phyloP scores from a whole-genome alignment of 2,797 vertebrate genomes.

The Pipistrellus pygmaeus region DNA sequence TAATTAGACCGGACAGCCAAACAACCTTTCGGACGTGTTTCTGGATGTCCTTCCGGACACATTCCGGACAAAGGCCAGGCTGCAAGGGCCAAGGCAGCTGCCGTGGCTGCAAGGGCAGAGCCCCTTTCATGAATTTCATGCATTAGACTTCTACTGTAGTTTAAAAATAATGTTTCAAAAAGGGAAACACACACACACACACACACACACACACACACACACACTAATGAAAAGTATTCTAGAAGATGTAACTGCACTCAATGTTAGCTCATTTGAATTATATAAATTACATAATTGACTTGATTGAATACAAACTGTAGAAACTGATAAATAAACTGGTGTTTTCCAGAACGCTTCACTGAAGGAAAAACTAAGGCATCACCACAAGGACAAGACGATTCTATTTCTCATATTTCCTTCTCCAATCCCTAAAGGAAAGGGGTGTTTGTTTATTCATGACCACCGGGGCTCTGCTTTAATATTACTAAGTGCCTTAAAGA shows the following conservation, averaged over 20 bases:
- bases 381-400: background rate
- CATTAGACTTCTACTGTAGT: too few species aligned
- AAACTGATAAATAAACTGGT: background rate
- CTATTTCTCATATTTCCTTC: background rate
- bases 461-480: background rate
- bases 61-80: too few species aligned
- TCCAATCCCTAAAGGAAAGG: background rate
- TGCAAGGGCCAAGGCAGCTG: too few species aligned
- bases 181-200: background rate
- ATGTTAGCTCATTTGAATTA: conserved; percentile 31
- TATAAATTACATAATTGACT: background rate
- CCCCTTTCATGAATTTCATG: too few species aligned
- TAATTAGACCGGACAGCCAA: too few species aligned
- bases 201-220: background rate
- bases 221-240: background rate
- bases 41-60: too few species aligned
- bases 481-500: background rate
- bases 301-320: background rate
- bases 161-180: conserved; percentile 3
- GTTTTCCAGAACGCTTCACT: background rate
- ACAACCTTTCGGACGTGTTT: too few species aligned
- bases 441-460: background rate
- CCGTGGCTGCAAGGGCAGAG: too few species aligned
- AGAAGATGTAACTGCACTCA: background rate
- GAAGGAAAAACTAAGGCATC: background rate